phyloP scores from a whole-genome alignment of 2,113 vertebrate genomes.

The Hipposideros armiger region DNA sequence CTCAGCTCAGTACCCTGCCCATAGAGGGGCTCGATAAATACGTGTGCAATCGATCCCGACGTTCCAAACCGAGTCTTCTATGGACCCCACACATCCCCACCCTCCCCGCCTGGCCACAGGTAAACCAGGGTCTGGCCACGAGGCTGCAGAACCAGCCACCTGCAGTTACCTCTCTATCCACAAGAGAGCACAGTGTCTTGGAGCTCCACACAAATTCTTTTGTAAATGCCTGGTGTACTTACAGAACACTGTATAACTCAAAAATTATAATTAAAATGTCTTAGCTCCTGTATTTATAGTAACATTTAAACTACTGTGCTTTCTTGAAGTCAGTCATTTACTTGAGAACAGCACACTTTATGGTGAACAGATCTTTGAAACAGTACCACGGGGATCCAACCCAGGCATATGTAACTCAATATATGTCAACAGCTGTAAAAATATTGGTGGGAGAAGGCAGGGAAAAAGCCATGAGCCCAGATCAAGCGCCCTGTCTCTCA shows the following conservation, averaged over 20 bases:
- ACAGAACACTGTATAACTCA: slow-evolving; percentile 90
- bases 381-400: slow-evolving; percentile 90
- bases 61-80: neutral
- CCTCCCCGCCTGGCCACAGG: neutral
- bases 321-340: slow-evolving; percentile 92
- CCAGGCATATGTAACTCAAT: slow-evolving; percentile 94
- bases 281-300: slow-evolving; percentile 92
- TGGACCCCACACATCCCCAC: too few relatives aligned
- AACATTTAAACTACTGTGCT: slow-evolving; percentile 92
- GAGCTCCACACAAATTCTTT: slow-evolving; percentile 83
- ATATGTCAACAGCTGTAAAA: slow-evolving; percentile 96
- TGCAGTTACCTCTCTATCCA: slow-evolving; percentile 89
- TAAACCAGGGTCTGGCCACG: neutral
- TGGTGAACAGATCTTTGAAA: slow-evolving; percentile 93
- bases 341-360: slow-evolving; percentile 92
- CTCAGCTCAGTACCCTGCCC: neutral
- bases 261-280: slow-evolving; percentile 94
- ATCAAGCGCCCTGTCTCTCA: slow-evolving; percentile 88
- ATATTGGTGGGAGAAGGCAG: slow-evolving; percentile 90
- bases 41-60: neutral
- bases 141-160: slow-evolving; percentile 53
- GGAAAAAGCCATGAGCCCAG: slow-evolving; percentile 85
- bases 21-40: neutral
- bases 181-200: slow-evolving; percentile 89
- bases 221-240: slow-evolving; percentile 88